Base-by-base conservation (phyloP, 2,797 vertebrate species). In the Channallabes apus region DNA sequence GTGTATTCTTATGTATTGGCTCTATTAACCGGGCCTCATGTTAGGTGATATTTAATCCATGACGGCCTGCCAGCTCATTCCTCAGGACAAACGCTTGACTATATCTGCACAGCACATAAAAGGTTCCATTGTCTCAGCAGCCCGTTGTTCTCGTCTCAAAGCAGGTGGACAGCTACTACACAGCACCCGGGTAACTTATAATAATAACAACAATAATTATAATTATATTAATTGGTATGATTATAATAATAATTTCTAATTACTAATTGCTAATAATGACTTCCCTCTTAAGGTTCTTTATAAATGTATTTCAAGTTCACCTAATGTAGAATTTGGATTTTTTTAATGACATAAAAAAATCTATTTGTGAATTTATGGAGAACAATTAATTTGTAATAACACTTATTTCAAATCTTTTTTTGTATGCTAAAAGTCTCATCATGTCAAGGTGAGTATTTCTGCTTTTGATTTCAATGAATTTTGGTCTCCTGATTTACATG, bases 1-100 rank as follows among this genome's bases (percentile, higher is more conserved):
- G 87, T 89, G 86, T 91, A 93, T 92, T 91, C 88, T 91, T 89
- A 86, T 83, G 67, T 85, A 86, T 59, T 59, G 81, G 78, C 77
- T 64, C 85, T 68, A 86, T 88, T 88, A 87, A 89, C 69, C 54
- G 82, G 82, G 87, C 81, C 88, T 90, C 85, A 87, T 82, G 78
- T 90, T 91, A 90, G 91, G 88, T 91, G 91, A 90, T 91, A 89
- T 94, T 91, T 92, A 86, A 89, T 88, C 84, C 90, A 79, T 89
- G 93, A 92, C 82, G 83, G 82, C 12, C 1, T 86, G 93, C 94
- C 94, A 95, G 89, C 83, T 78, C 92, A 94, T 94, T 94, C 92
- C 86, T 93, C 82, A 85, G 91, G 89, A 81, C 92, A 91, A 90
- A 91, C 89, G 86, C 93, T 93, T 90, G 92, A 86, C 93, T 94